These are phyloP conservation scores for Ladona fulva DNA, from an alignment of 1,140 invertebrate genomes.

Conservation along the genomic window DNA sequence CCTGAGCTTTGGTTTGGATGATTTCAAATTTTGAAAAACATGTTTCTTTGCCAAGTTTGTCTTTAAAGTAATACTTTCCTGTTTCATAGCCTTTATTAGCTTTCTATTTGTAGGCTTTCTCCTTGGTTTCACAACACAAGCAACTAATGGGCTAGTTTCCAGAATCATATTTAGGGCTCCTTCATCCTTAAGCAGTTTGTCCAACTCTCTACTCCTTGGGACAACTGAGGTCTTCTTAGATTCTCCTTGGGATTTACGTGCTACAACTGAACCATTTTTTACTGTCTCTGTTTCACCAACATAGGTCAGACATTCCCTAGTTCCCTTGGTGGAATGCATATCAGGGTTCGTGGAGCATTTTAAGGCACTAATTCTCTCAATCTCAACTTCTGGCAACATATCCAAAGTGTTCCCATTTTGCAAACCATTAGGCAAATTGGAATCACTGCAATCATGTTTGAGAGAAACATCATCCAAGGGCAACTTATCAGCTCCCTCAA, in stretches of 20 bases:
- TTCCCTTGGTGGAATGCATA: background rate
- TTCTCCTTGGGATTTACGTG: background rate
- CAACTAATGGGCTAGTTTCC: slow-evolving; percentile 47
- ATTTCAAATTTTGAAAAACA: too few species aligned
- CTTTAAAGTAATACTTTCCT: slow-evolving; percentile 20
- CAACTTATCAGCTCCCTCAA: too few species aligned
- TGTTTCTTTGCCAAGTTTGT: background rate
- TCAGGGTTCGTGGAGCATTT: background rate
- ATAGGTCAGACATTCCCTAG: background rate
- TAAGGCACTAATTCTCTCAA: background rate
- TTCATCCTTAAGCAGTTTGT: slow-evolving; percentile 69
- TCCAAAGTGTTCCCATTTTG: too few species aligned
- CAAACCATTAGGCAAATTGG: too few species aligned
- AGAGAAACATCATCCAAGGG: too few species aligned
- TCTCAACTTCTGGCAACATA: too few species aligned
- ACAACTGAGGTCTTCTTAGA: slow-evolving; percentile 24
- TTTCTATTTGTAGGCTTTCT: slow-evolving; percentile 13
- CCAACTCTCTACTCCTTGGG: slow-evolving; percentile 49
- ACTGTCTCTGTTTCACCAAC: background rate
- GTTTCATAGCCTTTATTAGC: background rate
- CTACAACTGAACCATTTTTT: slow-evolving; percentile 6
- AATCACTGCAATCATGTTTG: too few species aligned
- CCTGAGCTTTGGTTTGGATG: too few species aligned
- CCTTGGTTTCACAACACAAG: slow-evolving; percentile 12
- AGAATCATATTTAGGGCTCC: slow-evolving; percentile 77